Evolutionary conservation across 2,797 vertebrate genomes (phyloP).

Genomic region (Schizopygopsis pylzovi): DNA sequence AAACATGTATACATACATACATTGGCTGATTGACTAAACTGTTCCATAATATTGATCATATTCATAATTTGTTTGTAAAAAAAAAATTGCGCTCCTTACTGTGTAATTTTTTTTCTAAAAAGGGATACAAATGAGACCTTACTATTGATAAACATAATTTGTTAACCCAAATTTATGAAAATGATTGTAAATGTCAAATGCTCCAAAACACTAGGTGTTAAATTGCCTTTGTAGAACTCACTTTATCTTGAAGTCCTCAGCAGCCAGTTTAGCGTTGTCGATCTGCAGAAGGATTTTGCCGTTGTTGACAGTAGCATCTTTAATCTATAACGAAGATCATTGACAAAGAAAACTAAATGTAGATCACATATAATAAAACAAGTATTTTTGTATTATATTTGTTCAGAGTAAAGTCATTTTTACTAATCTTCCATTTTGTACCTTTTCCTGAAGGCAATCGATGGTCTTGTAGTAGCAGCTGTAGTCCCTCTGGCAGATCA

Average conservation of each 20-base stretch:
- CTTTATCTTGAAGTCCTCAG: conserved; percentile 92
- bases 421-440: conserved; percentile 85
- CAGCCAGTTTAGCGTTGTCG: conserved; percentile 91
- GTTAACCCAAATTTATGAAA: not conserved
- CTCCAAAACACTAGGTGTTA: not conserved
- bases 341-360: not conserved
- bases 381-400: no score
- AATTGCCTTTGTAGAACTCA: conserved; percentile 66
- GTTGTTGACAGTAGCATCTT: conserved; percentile 77
- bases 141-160: not conserved
- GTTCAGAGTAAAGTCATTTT: no score
- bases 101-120: not conserved
- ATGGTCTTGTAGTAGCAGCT: conserved; percentile 86
- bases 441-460: conserved; percentile 90
- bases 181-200: not conserved
- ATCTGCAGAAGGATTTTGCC: conserved; percentile 86
- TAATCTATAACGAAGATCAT: conserved; percentile 73
- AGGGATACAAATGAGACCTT: not conserved
- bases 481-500: conserved; percentile 82
- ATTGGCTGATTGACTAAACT: not conserved
- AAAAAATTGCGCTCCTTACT: not conserved
- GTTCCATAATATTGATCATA: not conserved
- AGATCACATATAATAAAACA: not conserved
- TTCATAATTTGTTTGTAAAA: not conserved
- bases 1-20: not conserved